Conservation (phyloP, 2,888 invertebrate species). For the Muschampia plurimacula region DNA sequence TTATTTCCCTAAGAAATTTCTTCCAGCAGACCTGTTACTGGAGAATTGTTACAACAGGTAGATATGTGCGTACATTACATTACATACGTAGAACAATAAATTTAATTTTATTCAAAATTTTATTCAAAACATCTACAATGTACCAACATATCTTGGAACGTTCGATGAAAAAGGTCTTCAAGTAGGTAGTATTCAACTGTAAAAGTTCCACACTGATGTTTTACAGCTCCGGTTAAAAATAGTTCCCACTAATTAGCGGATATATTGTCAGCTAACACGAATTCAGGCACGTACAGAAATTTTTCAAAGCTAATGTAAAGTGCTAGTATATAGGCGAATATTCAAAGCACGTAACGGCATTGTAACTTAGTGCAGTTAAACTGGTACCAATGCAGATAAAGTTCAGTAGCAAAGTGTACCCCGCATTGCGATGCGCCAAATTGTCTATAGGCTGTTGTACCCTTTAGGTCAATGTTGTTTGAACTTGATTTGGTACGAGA, state of each 20-base stretch:
- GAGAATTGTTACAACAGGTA: no score
- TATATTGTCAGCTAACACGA: neutral
- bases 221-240: neutral
- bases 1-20: no score
- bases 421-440: constrained; percentile 32
- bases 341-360: constrained; percentile 24
- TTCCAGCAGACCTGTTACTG: no score
- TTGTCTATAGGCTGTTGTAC: constrained; percentile 7
- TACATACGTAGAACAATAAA: no score
- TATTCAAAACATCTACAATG: no score
- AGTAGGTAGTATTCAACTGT: neutral
- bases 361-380: constrained; percentile 34
- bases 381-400: constrained; percentile 32
- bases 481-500: neutral
- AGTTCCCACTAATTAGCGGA: neutral
- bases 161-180: neutral
- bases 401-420: constrained; percentile 23
- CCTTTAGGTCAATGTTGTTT: neutral
- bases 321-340: constrained; percentile 9
- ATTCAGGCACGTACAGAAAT: constrained; percentile 1
- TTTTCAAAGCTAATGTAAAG: constrained; percentile 16
- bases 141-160: neutral
- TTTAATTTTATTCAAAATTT: no score
- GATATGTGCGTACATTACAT: no score
- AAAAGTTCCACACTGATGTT: neutral